phyloP scores from a whole-genome alignment of 1,140 invertebrate genomes.

The Drosophila melanogaster region Release_6_plus_ISO1_MT NT_033779.5:18813501-18814000 shows the following conservation, averaged over 20 bases:
- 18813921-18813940: slow-evolving; percentile 43
- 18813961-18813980: slow-evolving; percentile 82
- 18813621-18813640: slow-evolving; percentile 61
- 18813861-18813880: slow-evolving; percentile 49
- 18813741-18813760: slow-evolving; percentile 3
- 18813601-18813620: slow-evolving; percentile 26
- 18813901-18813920: slow-evolving; percentile 69
- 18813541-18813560: slow-evolving; percentile 65
- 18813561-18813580: slow-evolving; percentile 63
- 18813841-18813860: slow-evolving; percentile 71
- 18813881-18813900: slow-evolving; percentile 33
- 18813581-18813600: slow-evolving; percentile 53
- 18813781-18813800: slow-evolving; percentile 38
- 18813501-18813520: slow-evolving; percentile 81
- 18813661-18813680: slow-evolving; percentile 76
- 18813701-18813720: neutral
- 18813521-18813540: slow-evolving; percentile 46
- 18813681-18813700: slow-evolving; percentile 72
- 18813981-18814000: slow-evolving; percentile 75
- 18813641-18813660: slow-evolving; percentile 79
- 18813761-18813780: slow-evolving; percentile 6
- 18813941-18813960: slow-evolving; percentile 69
- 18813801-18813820: slow-evolving; percentile 55
- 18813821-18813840: slow-evolving; percentile 62
- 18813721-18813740: slow-evolving; percentile 3